Percentiles rank a stretch among this genome's conserved stretches.
Conservation (phyloP, 1,140 invertebrate genomes). For the Delia radicum region DNA sequence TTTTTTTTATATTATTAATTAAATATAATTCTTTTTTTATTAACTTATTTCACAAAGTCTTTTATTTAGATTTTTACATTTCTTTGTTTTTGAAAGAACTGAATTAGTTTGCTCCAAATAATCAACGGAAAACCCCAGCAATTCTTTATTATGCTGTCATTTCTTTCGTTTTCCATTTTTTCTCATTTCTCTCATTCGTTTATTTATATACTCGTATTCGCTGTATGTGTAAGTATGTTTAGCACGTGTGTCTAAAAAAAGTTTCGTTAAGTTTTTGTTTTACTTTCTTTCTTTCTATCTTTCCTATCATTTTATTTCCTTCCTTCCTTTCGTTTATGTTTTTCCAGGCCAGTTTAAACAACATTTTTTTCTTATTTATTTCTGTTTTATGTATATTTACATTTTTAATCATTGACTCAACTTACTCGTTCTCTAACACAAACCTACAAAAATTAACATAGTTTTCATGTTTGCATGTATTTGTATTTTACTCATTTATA, state of each 20-base stretch:
- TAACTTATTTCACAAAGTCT: neutral
- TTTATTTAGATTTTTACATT: neutral
- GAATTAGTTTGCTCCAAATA: neutral
- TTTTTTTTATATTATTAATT: neutral
- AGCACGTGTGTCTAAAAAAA: slow-evolving; percentile 14
- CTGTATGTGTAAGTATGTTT: neutral
- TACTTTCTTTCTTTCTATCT: neutral
- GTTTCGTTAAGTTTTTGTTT: slow-evolving; percentile 16
- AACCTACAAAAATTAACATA: neutral
- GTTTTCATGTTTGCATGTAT: too few relatives aligned
- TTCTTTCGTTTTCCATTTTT: neutral
- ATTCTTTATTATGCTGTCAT: neutral
- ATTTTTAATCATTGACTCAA: neutral
- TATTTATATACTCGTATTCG: neutral
- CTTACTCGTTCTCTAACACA: neutral
- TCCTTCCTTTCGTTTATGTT: neutral
- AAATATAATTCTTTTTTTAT: neutral
- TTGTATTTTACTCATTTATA: slow-evolving; percentile 4
- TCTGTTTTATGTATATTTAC: neutral
- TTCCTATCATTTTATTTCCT: neutral
- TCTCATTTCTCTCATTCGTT: neutral
- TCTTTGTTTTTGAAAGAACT: neutral
- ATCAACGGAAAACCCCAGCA: neutral
- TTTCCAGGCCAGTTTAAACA: neutral
- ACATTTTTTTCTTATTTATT: slow-evolving; percentile 1